Conservation (phyloP, 2,113 vertebrate genomes). For the Perca schrenkii region DNA sequence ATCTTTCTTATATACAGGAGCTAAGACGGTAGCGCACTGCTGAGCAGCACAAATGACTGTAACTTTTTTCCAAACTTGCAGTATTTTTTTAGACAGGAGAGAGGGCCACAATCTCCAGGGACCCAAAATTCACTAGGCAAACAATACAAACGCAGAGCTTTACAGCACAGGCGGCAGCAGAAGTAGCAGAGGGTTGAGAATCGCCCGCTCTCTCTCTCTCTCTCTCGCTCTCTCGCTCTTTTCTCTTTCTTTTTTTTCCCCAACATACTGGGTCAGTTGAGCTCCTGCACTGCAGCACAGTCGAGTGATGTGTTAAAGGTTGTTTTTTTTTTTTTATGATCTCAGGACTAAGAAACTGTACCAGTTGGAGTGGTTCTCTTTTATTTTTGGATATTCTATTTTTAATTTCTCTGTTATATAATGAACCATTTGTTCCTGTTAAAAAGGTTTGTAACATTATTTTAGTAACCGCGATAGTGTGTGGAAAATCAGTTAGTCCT, state of each 20-base stretch:
- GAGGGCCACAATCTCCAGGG: constrained; percentile 65
- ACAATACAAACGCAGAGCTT: constrained; percentile 69
- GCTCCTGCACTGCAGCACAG: constrained; percentile 77
- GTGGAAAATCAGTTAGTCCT: background rate
- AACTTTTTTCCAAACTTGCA: constrained; percentile 71
- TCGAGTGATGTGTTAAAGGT: constrained; percentile 60
- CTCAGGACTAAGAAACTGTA: constrained; percentile 21
- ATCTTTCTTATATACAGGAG: constrained; percentile 57
- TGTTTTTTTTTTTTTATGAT: constrained; percentile 40
- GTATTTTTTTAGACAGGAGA: constrained; percentile 60
- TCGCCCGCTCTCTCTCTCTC: background rate
- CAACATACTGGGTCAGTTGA: constrained; percentile 69
- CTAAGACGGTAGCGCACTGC: constrained; percentile 59
- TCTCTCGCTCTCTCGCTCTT: background rate
- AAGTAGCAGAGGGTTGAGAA: constrained; percentile 60
- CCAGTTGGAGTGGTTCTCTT: background rate
- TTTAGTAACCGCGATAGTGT: background rate
- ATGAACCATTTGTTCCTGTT: background rate
- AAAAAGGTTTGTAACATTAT: background rate
- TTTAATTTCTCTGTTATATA: background rate
- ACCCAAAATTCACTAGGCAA: constrained; percentile 68
- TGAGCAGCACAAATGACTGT: constrained; percentile 67
- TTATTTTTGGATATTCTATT: background rate
- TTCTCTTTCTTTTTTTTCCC: constrained; percentile 11
- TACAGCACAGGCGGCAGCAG: constrained; percentile 53